Evolutionary conservation across 2,797 vertebrate genomes (phyloP).

Genomic region (Ptychobarbus kaznakovi): DNA sequence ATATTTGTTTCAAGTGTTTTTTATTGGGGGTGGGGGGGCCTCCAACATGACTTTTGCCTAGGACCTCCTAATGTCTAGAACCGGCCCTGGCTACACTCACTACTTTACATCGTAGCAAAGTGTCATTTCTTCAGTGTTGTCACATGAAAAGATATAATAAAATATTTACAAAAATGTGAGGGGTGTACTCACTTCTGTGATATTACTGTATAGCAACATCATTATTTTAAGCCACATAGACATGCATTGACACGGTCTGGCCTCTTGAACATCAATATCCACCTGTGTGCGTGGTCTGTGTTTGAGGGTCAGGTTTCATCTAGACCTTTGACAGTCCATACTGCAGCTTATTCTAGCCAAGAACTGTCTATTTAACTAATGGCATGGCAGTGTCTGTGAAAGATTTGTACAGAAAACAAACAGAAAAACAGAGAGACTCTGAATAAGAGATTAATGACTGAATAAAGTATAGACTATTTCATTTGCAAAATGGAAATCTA

Average conservation of each 20-base stretch:
- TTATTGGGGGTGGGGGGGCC: no score
- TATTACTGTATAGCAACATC: background rate
- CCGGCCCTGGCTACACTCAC: no score
- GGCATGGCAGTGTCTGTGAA: background rate
- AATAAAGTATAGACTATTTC: background rate
- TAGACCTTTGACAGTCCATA: conserved; percentile 23
- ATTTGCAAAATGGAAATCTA: background rate
- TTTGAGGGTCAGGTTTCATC: conserved; percentile 33
- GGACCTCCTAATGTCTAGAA: no score
- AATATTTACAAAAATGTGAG: no score
- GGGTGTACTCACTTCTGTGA: no score
- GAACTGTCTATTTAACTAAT: background rate
- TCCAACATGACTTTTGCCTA: no score
- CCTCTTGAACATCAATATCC: background rate
- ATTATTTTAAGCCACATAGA: conserved; percentile 9
- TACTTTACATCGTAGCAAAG: no score
- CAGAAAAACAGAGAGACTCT: background rate
- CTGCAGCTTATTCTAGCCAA: background rate
- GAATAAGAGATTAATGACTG: background rate
- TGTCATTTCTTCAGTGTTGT: no score
- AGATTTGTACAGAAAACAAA: background rate
- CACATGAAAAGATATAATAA: no score
- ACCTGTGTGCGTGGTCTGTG: conserved; percentile 24
- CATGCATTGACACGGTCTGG: background rate
- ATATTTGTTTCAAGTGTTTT: no score